Evolutionary conservation across 2,113 vertebrate genomes (phyloP).

Genomic region (Pterocles burchelli): DNA sequence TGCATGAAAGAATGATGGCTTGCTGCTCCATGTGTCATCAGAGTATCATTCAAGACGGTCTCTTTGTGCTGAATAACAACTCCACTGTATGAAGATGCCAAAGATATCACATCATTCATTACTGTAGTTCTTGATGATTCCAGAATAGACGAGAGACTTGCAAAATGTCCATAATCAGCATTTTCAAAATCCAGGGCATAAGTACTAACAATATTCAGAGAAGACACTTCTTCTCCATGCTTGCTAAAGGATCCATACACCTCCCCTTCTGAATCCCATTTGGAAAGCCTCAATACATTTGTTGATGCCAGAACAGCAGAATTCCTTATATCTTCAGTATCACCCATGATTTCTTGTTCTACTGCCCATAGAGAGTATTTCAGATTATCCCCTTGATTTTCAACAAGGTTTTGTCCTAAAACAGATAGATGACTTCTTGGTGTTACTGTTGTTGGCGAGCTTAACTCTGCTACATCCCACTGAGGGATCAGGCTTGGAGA

Average conservation of each 20-base stretch:
- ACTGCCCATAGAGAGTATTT: background rate
- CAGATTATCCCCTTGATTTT: background rate
- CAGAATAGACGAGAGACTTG: background rate
- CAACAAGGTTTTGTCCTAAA: background rate
- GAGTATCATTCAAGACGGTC: background rate
- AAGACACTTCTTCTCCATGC: background rate
- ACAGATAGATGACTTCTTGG: background rate
- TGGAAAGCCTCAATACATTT: background rate
- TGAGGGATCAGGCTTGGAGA: background rate
- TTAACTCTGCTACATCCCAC: background rate
- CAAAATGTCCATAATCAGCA: background rate
- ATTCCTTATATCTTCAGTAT: background rate
- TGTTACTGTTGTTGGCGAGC: background rate
- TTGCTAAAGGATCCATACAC: background rate
- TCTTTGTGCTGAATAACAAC: background rate
- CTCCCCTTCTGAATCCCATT: background rate
- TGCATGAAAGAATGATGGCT: background rate
- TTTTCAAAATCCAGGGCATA: slow-evolving; percentile 12
- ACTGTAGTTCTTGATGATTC: background rate
- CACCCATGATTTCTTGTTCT: background rate
- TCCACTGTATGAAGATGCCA: background rate
- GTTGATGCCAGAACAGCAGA: background rate
- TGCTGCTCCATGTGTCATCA: background rate
- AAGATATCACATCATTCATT: background rate
- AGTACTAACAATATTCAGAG: background rate